Percentiles rank a stretch among this genome's conserved stretches.
phyloP scores from a whole-genome alignment of 2,797 vertebrate species.

The Sebastes itinus region DNA sequence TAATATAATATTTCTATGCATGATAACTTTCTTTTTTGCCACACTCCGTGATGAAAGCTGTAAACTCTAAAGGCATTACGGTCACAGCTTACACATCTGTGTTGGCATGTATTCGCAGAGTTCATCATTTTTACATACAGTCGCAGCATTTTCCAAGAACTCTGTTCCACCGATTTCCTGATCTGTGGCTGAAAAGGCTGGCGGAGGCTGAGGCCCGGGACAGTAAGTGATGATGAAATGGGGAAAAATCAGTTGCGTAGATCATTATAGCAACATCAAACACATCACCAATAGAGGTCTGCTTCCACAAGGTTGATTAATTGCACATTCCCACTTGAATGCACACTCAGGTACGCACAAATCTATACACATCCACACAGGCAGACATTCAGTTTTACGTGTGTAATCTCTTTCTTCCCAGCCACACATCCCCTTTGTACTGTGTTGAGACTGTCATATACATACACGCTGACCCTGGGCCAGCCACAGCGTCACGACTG shows the following conservation, averaged over 20 bases:
- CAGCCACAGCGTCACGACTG: slow-evolving; percentile 17
- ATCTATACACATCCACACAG: background rate
- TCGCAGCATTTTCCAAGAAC: slow-evolving; percentile 41
- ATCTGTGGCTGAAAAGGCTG: slow-evolving; percentile 46
- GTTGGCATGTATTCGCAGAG: slow-evolving; percentile 15
- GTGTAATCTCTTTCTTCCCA: background rate
- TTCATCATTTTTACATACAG: slow-evolving; percentile 30
- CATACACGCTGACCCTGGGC: background rate
- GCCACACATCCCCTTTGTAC: background rate
- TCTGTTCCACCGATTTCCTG: slow-evolving; percentile 52
- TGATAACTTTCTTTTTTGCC: background rate
- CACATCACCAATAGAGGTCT: slow-evolving; percentile 2
- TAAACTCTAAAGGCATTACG: slow-evolving; percentile 21
- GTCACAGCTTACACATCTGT: slow-evolving; percentile 46
- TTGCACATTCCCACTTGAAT: background rate
- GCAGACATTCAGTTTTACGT: slow-evolving; percentile 9
- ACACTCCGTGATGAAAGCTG: slow-evolving; percentile 28
- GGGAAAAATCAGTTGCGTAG: slow-evolving; percentile 33
- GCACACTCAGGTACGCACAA: background rate
- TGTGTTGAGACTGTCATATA: background rate
- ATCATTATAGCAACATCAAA: slow-evolving; percentile 45
- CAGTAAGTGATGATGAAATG: slow-evolving; percentile 46
- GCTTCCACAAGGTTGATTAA: slow-evolving; percentile 5
- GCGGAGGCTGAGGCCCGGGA: background rate
- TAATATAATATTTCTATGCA: slow-evolving; percentile 8